A percentile compares a stretch with the other conserved stretches of the same genome.
Evolutionary conservation across 2,888 invertebrate genomes (phyloP).

Genomic region (Epicampocera succincta): DNA sequence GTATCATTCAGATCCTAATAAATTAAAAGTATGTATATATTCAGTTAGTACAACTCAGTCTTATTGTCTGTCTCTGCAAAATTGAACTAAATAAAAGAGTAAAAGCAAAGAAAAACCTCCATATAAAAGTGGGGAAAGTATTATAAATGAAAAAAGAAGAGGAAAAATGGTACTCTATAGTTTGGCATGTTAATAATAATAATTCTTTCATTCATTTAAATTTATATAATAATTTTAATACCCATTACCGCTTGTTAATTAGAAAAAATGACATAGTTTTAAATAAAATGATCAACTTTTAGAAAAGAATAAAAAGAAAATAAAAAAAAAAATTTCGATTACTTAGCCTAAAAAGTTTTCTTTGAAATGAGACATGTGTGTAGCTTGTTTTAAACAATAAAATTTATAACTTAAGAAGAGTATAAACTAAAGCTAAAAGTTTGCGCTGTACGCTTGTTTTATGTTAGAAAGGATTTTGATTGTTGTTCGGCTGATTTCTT

Average conservation of each 20-base stretch:
- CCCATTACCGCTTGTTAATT: conserved; percentile 51
- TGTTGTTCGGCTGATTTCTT: conserved; percentile 83
- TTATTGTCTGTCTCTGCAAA: conserved; percentile 6
- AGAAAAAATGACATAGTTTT: conserved; percentile 13
- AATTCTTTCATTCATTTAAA: conserved; percentile 58
- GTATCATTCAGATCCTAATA: no score
- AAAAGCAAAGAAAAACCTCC: background rate
- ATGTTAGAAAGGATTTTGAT: conserved; percentile 85
- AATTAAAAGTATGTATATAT: no score
- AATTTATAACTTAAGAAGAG: conserved; percentile 83
- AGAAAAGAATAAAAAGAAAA: conserved; percentile 9
- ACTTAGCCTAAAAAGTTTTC: conserved; percentile 34
- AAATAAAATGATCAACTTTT: background rate
- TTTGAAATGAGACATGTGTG: conserved; percentile 30
- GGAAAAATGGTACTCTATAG: conserved; percentile 48
- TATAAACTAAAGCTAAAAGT: conserved; percentile 84
- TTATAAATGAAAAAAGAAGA: conserved; percentile 1
- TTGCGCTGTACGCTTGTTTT: conserved; percentile 83
- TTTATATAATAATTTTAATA: conserved; percentile 43
- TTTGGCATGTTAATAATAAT: conserved; percentile 61
- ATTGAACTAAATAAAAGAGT: background rate
- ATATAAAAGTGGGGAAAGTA: background rate
- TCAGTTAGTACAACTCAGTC: no score
- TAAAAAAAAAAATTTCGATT: conserved; percentile 18
- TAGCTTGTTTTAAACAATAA: conserved; percentile 52